Evolutionary conservation across 2,888 invertebrate species (phyloP).

Genomic region (Elgonia sp.): DNA sequence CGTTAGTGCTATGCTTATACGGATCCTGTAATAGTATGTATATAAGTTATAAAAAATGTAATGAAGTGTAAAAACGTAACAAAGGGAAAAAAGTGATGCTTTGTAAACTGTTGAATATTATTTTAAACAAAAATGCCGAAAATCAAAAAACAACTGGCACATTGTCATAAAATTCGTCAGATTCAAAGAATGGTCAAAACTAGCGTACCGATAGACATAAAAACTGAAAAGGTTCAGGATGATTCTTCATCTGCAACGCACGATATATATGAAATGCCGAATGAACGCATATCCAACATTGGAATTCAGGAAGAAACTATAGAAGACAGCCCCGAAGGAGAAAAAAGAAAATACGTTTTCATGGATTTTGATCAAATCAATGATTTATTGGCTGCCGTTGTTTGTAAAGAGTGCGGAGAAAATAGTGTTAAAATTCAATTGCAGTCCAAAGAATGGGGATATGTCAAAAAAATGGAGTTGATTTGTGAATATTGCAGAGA

Average conservation of each 20-base stretch:
- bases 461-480: background rate
- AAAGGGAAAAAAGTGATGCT: background rate
- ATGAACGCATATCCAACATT: constrained; percentile 13
- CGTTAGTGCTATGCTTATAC: background rate
- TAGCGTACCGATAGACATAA: background rate
- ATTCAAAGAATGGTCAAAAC: constrained; percentile 2
- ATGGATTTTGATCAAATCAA: constrained; percentile 4
- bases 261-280: background rate
- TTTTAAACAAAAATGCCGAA: constrained; percentile 13
- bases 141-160: constrained; percentile 1
- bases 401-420: background rate
- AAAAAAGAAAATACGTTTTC: background rate
- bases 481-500: background rate
- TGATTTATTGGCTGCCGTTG: background rate
- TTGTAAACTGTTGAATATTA: constrained; percentile 4
- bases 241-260: constrained; percentile 13
- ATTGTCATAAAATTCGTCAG: background rate
- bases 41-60: no score
- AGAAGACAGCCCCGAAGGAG: background rate
- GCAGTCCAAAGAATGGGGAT: background rate
- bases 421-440: background rate
- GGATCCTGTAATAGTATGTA: no score
- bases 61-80: background rate
- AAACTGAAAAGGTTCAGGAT: constrained; percentile 4
- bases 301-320: background rate